phyloP scores from a whole-genome alignment of 2,113 vertebrate genomes.

The Callorhinus ursinus region DNA sequence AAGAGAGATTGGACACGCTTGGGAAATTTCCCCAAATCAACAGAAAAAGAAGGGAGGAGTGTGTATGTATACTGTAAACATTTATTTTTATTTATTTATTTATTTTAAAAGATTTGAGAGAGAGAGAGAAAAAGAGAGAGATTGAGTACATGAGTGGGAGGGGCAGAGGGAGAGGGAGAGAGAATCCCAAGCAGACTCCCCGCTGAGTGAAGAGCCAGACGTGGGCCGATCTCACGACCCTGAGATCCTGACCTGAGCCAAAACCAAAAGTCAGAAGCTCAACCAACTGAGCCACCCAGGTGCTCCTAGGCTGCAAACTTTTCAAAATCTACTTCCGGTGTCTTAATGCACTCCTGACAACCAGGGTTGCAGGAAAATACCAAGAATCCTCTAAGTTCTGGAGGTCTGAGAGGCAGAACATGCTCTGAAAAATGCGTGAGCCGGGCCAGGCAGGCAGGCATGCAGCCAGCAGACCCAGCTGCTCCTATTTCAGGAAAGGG shows the following conservation, averaged over 20 bases:
- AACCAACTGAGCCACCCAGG: neutral
- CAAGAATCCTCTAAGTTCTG: neutral
- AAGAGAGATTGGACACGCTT: neutral
- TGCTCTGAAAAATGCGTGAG: neutral
- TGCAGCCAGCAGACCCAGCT: neutral
- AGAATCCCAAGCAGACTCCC: neutral
- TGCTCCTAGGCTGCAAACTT: neutral
- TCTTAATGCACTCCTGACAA: conserved; percentile 30
- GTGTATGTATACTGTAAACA: neutral
- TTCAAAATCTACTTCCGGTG: neutral
- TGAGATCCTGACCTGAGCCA: neutral
- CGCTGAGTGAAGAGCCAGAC: neutral
- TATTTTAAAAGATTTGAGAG: neutral
- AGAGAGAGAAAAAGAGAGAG: neutral
- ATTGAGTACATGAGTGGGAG: neutral
- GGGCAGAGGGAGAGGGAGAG: neutral
- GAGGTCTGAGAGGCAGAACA: conserved; percentile 10
- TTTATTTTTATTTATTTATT: neutral
- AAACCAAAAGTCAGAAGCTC: neutral
- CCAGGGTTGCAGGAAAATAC: conserved; percentile 5
- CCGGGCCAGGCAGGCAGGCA: neutral
- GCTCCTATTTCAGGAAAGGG: conserved; percentile 51
- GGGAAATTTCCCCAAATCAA: neutral
- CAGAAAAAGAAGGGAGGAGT: neutral
- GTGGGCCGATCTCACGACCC: too few species aligned